Conservation (phyloP, 2,797 vertebrate species). For the Podarcis lilfordi region DNA sequence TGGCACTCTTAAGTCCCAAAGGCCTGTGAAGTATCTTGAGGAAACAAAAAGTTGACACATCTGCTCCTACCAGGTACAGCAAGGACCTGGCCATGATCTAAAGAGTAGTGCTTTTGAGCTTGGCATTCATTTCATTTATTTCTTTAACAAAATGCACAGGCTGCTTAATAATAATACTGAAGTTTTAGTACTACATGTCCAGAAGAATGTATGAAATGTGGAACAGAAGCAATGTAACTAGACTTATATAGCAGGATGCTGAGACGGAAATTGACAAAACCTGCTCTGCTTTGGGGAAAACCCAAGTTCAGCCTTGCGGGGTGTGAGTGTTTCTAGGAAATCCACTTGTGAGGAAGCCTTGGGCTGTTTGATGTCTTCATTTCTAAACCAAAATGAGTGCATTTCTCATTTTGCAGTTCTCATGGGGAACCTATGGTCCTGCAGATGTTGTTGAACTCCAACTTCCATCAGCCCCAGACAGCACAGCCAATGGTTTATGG, state of each 20-base stretch:
- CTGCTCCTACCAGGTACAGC: slow-evolving; percentile 68
- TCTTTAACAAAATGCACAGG: too few relatives aligned
- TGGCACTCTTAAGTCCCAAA: slow-evolving; percentile 61
- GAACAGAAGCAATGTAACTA: slow-evolving; percentile 8
- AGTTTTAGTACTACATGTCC: neutral
- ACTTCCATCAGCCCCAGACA: too few relatives aligned
- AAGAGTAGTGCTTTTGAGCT: too few relatives aligned
- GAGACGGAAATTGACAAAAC: neutral
- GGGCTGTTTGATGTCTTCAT: neutral
- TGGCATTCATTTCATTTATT: too few relatives aligned
- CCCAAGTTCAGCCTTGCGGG: neutral
- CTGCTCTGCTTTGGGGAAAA: neutral
- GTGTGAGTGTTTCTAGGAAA: too few relatives aligned
- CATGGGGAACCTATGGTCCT: too few relatives aligned
- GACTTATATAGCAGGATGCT: neutral
- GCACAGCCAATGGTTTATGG: too few relatives aligned
- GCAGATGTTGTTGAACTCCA: too few relatives aligned
- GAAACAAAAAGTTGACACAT: slow-evolving; percentile 62
- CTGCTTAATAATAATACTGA: neutral
- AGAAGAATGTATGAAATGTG: neutral
- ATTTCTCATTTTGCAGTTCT: too few relatives aligned
- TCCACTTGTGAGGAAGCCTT: neutral
- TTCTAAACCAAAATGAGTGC: neutral
- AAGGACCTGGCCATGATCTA: neutral
- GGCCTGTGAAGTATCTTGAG: slow-evolving; percentile 50